phyloP scores from a whole-genome alignment of 2,113 vertebrate species.

The Plecotus auritus region DNA sequence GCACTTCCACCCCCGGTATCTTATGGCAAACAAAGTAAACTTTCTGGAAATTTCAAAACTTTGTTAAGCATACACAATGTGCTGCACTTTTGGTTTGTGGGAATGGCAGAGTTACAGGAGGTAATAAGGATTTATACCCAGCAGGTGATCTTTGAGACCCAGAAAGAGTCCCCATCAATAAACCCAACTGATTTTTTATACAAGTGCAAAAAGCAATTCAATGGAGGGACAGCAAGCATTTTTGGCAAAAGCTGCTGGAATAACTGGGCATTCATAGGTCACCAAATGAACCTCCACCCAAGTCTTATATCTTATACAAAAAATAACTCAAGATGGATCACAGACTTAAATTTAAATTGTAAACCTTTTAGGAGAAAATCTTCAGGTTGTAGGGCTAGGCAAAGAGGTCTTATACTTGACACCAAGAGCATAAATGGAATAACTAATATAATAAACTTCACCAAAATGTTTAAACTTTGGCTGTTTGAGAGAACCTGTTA shows the following conservation, averaged over 20 bases:
- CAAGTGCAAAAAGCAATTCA: background rate
- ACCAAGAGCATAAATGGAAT: background rate
- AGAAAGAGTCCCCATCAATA: background rate
- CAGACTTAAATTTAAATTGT: background rate
- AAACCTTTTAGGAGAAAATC: background rate
- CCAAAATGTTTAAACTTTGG: background rate
- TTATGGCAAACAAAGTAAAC: background rate
- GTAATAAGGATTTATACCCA: background rate
- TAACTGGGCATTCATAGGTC: background rate
- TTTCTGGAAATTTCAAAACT: background rate
- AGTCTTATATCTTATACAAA: background rate
- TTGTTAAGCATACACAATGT: background rate
- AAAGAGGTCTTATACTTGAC: background rate
- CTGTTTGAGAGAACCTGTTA: background rate
- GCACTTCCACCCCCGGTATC: accelerated
- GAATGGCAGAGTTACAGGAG: background rate
- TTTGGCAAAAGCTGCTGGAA: background rate
- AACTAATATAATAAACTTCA: background rate
- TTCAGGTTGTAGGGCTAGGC: background rate
- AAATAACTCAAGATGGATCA: background rate
- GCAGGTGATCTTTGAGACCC: background rate
- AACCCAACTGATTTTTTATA: background rate
- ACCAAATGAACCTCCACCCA: background rate
- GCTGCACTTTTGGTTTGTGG: too few species aligned
- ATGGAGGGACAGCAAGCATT: background rate